Evolutionary conservation across 2,888 invertebrate species (phyloP).

Genomic region (Urechis unicinctus): DNA sequence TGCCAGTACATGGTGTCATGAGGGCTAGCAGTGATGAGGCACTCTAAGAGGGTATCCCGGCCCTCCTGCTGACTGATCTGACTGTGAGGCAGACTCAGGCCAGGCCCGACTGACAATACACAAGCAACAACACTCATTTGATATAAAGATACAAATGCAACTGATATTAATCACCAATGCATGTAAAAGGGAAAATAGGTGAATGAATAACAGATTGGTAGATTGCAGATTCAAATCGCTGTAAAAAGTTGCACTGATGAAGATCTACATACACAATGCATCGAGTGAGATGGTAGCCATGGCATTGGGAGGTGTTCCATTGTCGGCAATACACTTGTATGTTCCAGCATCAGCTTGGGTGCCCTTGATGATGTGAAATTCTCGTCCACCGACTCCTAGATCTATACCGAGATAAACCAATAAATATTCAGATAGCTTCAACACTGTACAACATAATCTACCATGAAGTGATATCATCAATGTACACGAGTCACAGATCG

Average conservation of each 20-base stretch:
- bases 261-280: no score
- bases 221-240: not conserved
- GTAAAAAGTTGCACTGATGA: no score
- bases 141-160: no score
- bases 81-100: constrained; percentile 22
- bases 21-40: constrained; percentile 29
- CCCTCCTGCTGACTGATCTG: constrained; percentile 33
- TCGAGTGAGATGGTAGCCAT: no score
- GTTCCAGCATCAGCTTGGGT: not conserved
- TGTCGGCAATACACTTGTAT: not conserved
- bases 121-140: no score
- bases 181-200: not conserved
- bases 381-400: not conserved
- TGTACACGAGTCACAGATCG: no score
- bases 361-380: not conserved
- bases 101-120: not conserved
- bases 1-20: not conserved
- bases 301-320: not conserved
- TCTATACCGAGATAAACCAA: not conserved
- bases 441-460: no score
- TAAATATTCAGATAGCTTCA: not conserved
- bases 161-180: no score
- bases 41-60: constrained; percentile 38
- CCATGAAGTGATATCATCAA: no score
- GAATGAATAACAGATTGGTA: not conserved